A percentile compares a stretch with the other conserved stretches of the same genome.
These are phyloP conservation scores for Harpagifer antarcticus DNA, from an alignment of 2,797 vertebrate species.

Conservation along the genomic window DNA sequence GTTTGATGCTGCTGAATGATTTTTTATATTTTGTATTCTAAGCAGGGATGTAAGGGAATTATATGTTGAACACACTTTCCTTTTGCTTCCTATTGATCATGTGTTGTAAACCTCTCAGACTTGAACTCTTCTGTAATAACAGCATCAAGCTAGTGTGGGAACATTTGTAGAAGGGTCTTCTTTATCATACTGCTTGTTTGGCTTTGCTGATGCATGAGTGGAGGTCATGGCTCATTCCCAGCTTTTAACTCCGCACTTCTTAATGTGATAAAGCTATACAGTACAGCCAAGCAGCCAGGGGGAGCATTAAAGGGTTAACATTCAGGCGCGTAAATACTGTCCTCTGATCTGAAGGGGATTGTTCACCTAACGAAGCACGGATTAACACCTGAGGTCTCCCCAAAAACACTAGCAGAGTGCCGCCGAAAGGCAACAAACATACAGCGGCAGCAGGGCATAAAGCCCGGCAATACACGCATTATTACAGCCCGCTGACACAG, in stretches of 20 bases:
- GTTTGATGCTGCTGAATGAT: too few relatives aligned
- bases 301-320: constrained; percentile 81
- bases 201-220: not conserved
- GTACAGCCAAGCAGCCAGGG: constrained; percentile 8
- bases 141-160: not conserved
- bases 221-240: constrained; percentile 21
- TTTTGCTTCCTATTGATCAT: not conserved
- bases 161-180: not conserved
- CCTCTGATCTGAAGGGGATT: constrained; percentile 64
- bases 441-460: constrained; percentile 18
- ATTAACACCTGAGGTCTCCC: constrained; percentile 27
- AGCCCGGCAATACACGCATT: not conserved
- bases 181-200: not conserved
- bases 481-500: not conserved
- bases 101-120: not conserved
- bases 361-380: constrained; percentile 54
- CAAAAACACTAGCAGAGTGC: constrained; percentile 9
- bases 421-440: constrained; percentile 8
- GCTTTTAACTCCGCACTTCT: constrained; percentile 16
- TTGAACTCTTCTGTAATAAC: not conserved
- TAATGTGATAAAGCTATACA: constrained; percentile 24
- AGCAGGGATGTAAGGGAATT: not conserved
- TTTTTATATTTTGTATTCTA: not conserved
- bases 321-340: constrained; percentile 86
- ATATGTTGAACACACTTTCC: not conserved